Percentiles rank a stretch among this genome's conserved stretches.
Evolutionary conservation across 2,888 invertebrate genomes (phyloP).

Genomic region (Miltochrista miniata): DNA sequence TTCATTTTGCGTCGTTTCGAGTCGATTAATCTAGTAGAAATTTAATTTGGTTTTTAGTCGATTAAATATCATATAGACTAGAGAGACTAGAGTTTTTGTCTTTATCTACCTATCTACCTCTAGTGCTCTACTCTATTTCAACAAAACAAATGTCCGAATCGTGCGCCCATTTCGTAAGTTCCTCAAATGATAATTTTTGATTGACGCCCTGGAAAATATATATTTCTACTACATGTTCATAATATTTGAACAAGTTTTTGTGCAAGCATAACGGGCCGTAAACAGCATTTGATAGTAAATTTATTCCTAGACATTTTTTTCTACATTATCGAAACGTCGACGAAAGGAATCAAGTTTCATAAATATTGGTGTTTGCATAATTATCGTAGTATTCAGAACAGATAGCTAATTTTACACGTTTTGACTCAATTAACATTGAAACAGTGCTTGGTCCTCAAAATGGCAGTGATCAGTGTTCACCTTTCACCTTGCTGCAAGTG

Average conservation of each 20-base stretch:
- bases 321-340: conserved; percentile 59
- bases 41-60: too few species aligned
- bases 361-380: conserved; percentile 71
- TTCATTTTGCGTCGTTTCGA: too few species aligned
- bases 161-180: conserved; percentile 83
- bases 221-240: conserved; percentile 38
- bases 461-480: conserved; percentile 71
- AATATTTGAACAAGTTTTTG: conserved; percentile 42
- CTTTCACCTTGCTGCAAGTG: conserved; percentile 79
- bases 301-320: conserved; percentile 50
- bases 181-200: conserved; percentile 73
- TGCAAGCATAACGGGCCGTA: conserved; percentile 23
- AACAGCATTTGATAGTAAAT: conserved; percentile 36
- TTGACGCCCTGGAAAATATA: conserved; percentile 64
- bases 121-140: conserved; percentile 45
- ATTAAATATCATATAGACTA: too few species aligned
- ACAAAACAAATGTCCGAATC: conserved; percentile 84
- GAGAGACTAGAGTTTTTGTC: too few species aligned
- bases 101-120: too few species aligned
- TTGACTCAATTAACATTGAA: conserved; percentile 39
- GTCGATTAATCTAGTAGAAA: too few species aligned
- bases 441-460: conserved; percentile 56
- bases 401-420: conserved; percentile 38
- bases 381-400: conserved; percentile 52
- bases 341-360: conserved; percentile 81